A percentile compares a stretch with the other conserved stretches of the same genome.
Evolutionary conservation across 2,113 vertebrate species (phyloP).

Genomic region (Pachyramphus minor): DNA sequence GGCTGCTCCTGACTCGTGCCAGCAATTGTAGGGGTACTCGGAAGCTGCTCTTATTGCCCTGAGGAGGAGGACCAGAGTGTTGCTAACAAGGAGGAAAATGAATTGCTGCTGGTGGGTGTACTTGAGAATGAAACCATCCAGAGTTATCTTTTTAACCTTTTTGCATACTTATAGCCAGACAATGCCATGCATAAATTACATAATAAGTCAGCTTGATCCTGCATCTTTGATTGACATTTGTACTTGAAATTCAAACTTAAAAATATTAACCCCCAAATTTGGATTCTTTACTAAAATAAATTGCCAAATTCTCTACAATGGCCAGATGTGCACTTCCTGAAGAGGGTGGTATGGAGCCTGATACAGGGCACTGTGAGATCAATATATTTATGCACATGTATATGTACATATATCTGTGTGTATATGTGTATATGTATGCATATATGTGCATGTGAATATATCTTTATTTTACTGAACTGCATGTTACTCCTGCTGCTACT

Average conservation of each 20-base stretch:
- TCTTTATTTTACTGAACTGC: background rate
- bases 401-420: background rate
- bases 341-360: background rate
- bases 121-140: background rate
- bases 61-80: background rate
- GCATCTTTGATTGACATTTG: background rate
- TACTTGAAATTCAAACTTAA: background rate
- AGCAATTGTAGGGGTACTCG: background rate
- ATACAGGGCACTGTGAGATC: background rate
- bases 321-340: background rate
- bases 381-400: background rate
- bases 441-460: background rate
- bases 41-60: background rate
- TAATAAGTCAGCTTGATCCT: background rate
- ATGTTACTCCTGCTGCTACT: background rate
- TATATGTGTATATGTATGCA: background rate
- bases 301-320: background rate
- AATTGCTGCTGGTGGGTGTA: background rate
- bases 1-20: background rate
- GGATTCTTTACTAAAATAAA: background rate
- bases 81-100: background rate
- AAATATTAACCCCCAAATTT: too few relatives aligned
- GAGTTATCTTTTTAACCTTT: background rate
- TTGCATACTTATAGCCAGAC: background rate
- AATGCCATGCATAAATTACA: fast-evolving